phyloP scores from a whole-genome alignment of 2,888 invertebrate species.

The Thereva nobilitata region DNA sequence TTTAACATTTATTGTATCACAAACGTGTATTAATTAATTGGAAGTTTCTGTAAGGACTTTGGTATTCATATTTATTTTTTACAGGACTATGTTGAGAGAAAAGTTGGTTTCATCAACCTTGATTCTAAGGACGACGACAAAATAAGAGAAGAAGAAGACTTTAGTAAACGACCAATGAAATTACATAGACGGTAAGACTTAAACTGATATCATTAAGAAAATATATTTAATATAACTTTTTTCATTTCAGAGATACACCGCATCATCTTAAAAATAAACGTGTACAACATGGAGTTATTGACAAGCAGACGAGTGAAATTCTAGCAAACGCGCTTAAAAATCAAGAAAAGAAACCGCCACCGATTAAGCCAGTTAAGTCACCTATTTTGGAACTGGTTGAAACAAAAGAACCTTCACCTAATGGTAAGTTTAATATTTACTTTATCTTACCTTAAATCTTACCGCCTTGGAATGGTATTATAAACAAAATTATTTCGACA shows the following conservation, averaged over 20 bases:
- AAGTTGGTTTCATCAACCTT: constrained; percentile 70
- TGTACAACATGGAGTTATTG: constrained; percentile 68
- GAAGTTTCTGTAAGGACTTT: constrained; percentile 31
- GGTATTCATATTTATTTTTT: constrained; percentile 17
- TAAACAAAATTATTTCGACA: neutral
- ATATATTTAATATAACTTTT: constrained; percentile 46
- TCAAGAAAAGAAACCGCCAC: constrained; percentile 49
- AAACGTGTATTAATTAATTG: constrained; percentile 19
- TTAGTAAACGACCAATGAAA: constrained; percentile 57
- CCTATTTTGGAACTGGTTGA: constrained; percentile 49
- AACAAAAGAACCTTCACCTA: constrained; percentile 48
- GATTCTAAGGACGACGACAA: constrained; percentile 49
- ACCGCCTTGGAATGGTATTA: neutral
- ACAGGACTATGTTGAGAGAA: constrained; percentile 62
- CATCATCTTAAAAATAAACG: constrained; percentile 99
- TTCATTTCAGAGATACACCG: constrained; percentile 93
- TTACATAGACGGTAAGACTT: constrained; percentile 55
- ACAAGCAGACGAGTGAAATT: constrained; percentile 74
- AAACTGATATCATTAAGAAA: neutral
- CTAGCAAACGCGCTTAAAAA: constrained; percentile 55
- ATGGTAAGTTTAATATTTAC: constrained; percentile 8
- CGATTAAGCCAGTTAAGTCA: constrained; percentile 50
- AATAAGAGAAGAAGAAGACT: constrained; percentile 53
- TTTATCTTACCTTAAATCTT: neutral
- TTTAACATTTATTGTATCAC: neutral